Evolutionary conservation across 30 jellyfish, hydroid and myxozoan species (phyloP), one percentile per base, ranked within the genome.

Genomic region (Aurelia aurita complex sp. Pacific): DNA sequence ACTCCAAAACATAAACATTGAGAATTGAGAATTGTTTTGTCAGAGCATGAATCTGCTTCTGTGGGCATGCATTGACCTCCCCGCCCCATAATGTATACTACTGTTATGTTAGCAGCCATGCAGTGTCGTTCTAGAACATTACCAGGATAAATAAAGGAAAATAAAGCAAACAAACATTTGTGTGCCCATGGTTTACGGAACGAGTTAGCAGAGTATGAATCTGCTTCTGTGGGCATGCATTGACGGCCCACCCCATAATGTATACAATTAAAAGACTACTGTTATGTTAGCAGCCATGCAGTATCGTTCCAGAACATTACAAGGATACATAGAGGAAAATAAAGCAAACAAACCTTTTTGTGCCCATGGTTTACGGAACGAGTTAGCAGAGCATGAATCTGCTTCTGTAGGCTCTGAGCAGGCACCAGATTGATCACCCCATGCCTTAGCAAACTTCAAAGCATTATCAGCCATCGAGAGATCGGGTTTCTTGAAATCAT

Each of bases 171-270:
- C 69, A 33, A 34, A 94, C 97, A 97, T 88, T 94, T 94, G 57
- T 80, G 76, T 7, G 99, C 99, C 99, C 97, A 94, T n/a, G 97
- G 96, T 62, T 78, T 77, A n/a, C 97, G 77, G 67, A 76, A 96
- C 1, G 97, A 76, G 80, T 94, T 94, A 1, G 86, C 88, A 0
- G 83, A 69, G 64, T 97, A 94, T 0, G 97, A 10, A 63, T 94
- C 97, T 3, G 34, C 17, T 29, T 82, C 89, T 4, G 83, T 84
- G 1, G 96, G 97, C 34, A 40, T 40, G 52, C 52, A 40, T 40
- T 40, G 52, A 40, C 52, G 10, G 4, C 52, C 52, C 6, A 3
- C 9, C 52, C 52, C 52, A 9, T 40, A 40, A 40, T 40, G 52
- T 40, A 3, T 3, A 40, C 52, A 40, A 9, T 40, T 40, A 40